Base-by-base conservation (phyloP, 35 echinoderm and acorn worm species). In the Apostichopus parvimensis region DNA sequence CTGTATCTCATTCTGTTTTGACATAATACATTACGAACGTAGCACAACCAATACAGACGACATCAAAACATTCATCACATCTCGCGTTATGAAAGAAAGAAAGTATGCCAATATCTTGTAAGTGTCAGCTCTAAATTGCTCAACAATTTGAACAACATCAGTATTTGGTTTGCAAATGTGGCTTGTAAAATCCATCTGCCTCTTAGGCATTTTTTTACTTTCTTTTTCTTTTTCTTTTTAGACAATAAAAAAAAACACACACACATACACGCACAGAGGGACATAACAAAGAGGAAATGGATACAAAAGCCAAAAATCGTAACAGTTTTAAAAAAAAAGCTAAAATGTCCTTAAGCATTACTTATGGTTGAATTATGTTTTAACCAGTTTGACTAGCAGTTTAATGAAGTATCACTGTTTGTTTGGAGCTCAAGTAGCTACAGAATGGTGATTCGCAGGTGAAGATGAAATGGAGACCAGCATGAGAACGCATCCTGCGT, bases 161-260 rank as follows among this genome's bases (percentile, higher is more conserved):
- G 17, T 75, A 75, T 75, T 75, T 75, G 71, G 71, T 75, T 75
- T 75, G 71, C 71, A 75, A 75, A 75, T 75, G 71, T 75, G 71
- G 71, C 71, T 75, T 75, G 71, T n/a, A 75, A 75, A 75, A 75
- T 75, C 71, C 71, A 75, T 75, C 71, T 75, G 71, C 71, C 17
- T n/a, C 20, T 75, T 8, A 18, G 71, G 17, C 13, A 75, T 75
- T 75, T 22, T 18, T n/a, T 73, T 6, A 17, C 71, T 20, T 20
- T 61, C 12, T 61, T 61, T 61, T 61, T 45, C 3, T 45, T 0
- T 45, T 45, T 45, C 34, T 45, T 45, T 45, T 68, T 68, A 11
- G 64, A 68, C 64, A 68, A 68, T 14, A 68, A 18, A 68, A 68
- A 68, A 18, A 68, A 68, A 68, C 34, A 45, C 34, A 45, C 34